Conservation (phyloP, 1,140 invertebrate species). For the Thaumatotibia leucotreta region DNA sequence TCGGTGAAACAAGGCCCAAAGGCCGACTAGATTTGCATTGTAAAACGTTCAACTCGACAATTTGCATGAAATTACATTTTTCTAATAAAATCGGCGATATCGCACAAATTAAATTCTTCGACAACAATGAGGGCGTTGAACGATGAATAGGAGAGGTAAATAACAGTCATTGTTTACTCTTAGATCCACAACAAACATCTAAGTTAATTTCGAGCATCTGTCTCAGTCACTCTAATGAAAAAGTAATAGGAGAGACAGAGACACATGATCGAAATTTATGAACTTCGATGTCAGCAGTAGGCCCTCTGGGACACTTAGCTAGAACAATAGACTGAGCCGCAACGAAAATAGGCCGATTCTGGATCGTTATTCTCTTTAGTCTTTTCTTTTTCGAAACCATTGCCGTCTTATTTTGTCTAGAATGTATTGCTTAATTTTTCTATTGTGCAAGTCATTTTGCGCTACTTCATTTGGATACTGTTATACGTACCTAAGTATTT, state of each 20-base stretch:
- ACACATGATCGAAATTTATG: too few relatives aligned
- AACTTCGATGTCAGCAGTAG: too few relatives aligned
- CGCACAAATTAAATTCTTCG: background rate
- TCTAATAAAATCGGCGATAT: background rate
- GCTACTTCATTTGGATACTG: too few relatives aligned
- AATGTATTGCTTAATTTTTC: too few relatives aligned
- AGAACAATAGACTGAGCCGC: background rate
- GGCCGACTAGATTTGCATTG: background rate
- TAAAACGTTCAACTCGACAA: background rate
- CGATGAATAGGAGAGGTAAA: background rate
- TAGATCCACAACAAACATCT: too few relatives aligned
- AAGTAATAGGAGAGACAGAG: too few relatives aligned
- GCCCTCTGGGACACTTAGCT: background rate
- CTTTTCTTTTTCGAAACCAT: background rate
- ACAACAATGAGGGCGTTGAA: background rate
- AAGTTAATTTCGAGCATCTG: too few relatives aligned
- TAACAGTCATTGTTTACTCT: background rate
- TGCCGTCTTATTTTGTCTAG: background rate
- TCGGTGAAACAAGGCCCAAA: background rate
- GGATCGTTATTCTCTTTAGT: background rate
- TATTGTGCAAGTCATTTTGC: too few relatives aligned
- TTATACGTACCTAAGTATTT: too few relatives aligned
- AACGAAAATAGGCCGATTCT: background rate
- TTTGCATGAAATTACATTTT: background rate
- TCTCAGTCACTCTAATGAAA: too few relatives aligned